Conservation (phyloP, 2,888 invertebrate genomes). For the Syrista parreyssii region DNA sequence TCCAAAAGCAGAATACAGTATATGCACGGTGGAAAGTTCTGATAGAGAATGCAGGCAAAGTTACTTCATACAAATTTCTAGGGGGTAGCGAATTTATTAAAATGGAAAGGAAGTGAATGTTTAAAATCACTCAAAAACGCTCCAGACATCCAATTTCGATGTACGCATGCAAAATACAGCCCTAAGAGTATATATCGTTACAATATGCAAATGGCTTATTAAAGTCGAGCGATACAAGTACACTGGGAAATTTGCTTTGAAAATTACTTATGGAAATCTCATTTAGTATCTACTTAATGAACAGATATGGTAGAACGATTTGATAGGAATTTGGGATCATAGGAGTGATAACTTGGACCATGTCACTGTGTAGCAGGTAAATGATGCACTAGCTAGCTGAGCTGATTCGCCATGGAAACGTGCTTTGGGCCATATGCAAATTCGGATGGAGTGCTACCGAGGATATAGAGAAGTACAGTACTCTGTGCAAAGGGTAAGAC, state of each 20-base stretch:
- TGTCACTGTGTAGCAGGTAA: conserved; percentile 51
- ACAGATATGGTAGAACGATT: conserved; percentile 51
- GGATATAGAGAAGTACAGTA: conserved; percentile 67
- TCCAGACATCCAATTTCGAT: not conserved
- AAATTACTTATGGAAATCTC: conserved; percentile 61
- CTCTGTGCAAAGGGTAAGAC: conserved; percentile 65
- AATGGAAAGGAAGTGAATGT: not conserved
- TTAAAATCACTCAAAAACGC: not conserved
- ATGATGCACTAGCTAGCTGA: conserved; percentile 72
- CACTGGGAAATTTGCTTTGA: conserved; percentile 31
- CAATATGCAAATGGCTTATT: not conserved
- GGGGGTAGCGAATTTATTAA: not conserved
- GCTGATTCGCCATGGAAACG: conserved; percentile 71
- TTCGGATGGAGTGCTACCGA: conserved; percentile 70
- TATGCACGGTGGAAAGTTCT: not conserved
- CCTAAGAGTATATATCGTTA: not conserved
- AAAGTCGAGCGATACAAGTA: not conserved
- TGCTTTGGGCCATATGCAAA: conserved; percentile 72
- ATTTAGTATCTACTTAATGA: conserved; percentile 58
- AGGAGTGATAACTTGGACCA: conserved; percentile 34
- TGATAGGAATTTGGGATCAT: conserved; percentile 45
- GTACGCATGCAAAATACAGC: not conserved
- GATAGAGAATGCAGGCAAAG: not conserved
- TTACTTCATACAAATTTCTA: not conserved
- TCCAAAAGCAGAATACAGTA: not conserved